Evolutionary conservation across 2,888 invertebrate species (phyloP).

Genomic region (Phoenoteleia sp.): DNA sequence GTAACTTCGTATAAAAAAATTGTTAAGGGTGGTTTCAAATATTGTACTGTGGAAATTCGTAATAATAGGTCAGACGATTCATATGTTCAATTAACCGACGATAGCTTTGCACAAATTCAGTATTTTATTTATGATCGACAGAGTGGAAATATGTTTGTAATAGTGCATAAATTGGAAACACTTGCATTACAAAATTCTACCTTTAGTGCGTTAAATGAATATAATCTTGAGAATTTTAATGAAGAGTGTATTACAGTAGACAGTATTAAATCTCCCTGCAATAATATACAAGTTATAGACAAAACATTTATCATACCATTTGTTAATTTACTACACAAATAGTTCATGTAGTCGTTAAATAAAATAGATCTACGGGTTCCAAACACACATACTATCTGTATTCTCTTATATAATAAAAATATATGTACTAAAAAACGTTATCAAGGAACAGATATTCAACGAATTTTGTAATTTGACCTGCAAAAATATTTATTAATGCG

Average conservation of each 20-base stretch:
- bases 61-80: slow-evolving; percentile 25
- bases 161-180: background rate
- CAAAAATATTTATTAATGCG: too few species aligned
- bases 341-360: too few species aligned
- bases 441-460: too few species aligned
- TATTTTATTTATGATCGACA: background rate
- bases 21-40: slow-evolving; percentile 4
- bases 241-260: background rate
- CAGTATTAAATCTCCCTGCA: background rate
- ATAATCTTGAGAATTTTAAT: background rate
- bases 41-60: background rate
- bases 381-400: too few species aligned
- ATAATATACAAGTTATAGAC: background rate
- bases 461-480: too few species aligned
- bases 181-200: background rate
- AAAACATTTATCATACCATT: background rate
- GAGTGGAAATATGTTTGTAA: background rate
- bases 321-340: slow-evolving; percentile 2
- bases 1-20: background rate
- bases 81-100: background rate
- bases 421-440: too few species aligned
- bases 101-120: background rate
- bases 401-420: too few species aligned
- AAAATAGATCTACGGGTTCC: too few species aligned
- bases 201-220: background rate